Conservation (phyloP, 2,888 invertebrate species). For the Caenorhabditis panamensis region DNA sequence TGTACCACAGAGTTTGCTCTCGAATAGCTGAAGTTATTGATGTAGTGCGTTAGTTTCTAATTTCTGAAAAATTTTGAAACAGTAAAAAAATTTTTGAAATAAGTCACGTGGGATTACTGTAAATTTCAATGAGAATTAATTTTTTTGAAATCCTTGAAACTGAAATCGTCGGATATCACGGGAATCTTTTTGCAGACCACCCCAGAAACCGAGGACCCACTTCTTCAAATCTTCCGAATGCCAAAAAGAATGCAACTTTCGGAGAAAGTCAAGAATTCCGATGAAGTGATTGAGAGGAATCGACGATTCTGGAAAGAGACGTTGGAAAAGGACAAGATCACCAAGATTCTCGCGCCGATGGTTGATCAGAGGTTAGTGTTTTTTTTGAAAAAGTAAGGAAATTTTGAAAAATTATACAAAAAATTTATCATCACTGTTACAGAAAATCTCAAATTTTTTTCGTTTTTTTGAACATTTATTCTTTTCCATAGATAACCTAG, state of each 20-base stretch:
- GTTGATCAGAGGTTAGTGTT: constrained; percentile 77
- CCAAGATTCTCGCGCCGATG: constrained; percentile 80
- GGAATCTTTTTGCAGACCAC: neutral
- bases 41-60: no score
- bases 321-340: constrained; percentile 66
- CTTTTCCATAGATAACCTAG: no score
- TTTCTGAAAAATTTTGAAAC: neutral
- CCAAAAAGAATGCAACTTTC: constrained; percentile 57
- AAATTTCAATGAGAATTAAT: neutral
- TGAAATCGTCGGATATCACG: neutral
- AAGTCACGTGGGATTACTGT: neutral
- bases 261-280: constrained; percentile 52
- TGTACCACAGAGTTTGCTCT: no score
- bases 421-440: no score
- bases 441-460: no score
- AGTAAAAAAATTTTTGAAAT: neutral
- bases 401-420: no score
- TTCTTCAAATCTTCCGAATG: constrained; percentile 54
- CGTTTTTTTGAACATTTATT: no score
- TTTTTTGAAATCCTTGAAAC: no score
- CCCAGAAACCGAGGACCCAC: constrained; percentile 8
- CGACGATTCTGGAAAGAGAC: constrained; percentile 71
- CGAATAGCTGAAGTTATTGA: no score
- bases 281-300: constrained; percentile 57
- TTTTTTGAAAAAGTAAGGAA: no score